Conservation (phyloP, 2,113 vertebrate species). For the Coregonus clupeaformis region DNA sequence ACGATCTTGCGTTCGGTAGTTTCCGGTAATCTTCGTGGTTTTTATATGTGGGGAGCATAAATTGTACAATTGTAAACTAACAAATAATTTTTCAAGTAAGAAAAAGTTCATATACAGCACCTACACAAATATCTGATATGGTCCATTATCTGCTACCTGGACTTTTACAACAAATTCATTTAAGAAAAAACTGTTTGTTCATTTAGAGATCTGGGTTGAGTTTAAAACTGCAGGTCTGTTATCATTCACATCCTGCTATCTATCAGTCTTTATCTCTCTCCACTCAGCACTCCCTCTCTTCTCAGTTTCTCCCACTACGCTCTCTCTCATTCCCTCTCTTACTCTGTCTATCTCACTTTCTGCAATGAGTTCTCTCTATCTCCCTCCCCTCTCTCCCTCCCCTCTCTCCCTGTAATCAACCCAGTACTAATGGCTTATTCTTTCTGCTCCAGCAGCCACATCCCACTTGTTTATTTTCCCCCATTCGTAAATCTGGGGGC, state of each 20-base stretch:
- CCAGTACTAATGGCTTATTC: constrained; percentile 98
- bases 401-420: constrained; percentile 89
- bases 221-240: constrained; percentile 69
- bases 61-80: too few species aligned
- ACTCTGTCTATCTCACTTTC: constrained; percentile 48
- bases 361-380: constrained; percentile 48
- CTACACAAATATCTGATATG: too few species aligned
- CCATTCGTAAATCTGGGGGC: constrained; percentile 96
- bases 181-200: constrained; percentile 48
- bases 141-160: too few species aligned
- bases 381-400: constrained; percentile 75
- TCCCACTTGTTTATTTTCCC: constrained; percentile 99
- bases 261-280: neutral
- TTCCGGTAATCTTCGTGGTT: too few species aligned
- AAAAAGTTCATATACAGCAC: too few species aligned
- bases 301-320: neutral
- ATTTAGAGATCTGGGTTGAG: constrained; percentile 74
- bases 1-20: too few species aligned
- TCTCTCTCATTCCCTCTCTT: constrained; percentile 7
- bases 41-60: too few species aligned
- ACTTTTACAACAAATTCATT: too few species aligned
- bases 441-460: constrained; percentile 99
- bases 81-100: too few species aligned
- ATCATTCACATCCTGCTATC: neutral
- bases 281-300: neutral